A percentile compares a stretch with the other conserved stretches of the same genome.
These are phyloP conservation scores for Glareola pratincola DNA, from an alignment of 2,113 vertebrate species.

Conservation along the genomic window DNA sequence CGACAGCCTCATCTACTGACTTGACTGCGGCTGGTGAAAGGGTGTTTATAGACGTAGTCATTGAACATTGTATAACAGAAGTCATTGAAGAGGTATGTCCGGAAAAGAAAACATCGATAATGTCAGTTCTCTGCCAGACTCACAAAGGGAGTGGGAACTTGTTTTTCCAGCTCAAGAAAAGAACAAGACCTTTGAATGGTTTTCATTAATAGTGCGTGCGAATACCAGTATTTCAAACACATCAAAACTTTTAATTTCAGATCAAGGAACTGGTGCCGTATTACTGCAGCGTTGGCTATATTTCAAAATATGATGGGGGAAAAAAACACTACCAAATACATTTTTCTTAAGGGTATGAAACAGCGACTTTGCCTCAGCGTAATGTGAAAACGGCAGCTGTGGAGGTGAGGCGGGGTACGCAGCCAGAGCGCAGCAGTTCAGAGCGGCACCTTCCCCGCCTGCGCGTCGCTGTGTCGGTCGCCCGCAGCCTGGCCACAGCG, in stretches of 20 bases:
- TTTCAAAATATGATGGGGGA: not conserved
- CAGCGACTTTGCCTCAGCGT: not conserved
- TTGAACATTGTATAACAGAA: not conserved
- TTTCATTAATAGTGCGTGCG: not conserved
- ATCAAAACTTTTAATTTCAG: not conserved
- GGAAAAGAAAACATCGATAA: not conserved
- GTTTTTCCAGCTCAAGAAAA: conserved; percentile 1
- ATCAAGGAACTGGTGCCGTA: not conserved
- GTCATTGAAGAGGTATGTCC: not conserved
- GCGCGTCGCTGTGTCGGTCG: not conserved
- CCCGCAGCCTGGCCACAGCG: not conserved
- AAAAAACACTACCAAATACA: not conserved
- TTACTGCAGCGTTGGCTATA: not conserved
- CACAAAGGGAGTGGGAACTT: not conserved
- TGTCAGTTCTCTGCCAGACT: not conserved
- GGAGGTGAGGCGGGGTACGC: not conserved
- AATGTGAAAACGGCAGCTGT: not conserved
- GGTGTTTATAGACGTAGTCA: not conserved
- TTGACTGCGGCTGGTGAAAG: not conserved
- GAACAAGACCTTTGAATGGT: not conserved
- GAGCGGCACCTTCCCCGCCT: not conserved
- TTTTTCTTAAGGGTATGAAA: not conserved
- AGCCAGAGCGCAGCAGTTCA: not conserved
- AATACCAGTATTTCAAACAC: not conserved
- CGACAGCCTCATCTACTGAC: not conserved